A percentile compares a stretch with the other conserved stretches of the same genome.
Conservation (phyloP, 2,888 invertebrate species). For the Metopia argyrocephala region DNA sequence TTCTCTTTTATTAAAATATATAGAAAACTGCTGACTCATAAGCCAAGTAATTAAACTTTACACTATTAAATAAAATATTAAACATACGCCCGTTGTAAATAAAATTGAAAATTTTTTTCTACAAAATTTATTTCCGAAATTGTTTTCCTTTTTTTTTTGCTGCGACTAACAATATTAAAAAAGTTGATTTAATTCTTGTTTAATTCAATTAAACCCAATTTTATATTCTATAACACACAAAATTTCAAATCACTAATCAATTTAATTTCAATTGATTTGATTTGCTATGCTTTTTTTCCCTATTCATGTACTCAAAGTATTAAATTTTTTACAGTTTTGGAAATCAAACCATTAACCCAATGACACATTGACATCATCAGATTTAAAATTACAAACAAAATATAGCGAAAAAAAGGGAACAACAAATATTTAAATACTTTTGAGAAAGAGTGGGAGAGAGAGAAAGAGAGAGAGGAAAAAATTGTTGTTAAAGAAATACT, state of each 20-base stretch:
- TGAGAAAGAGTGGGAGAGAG: neutral
- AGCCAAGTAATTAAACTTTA: no score
- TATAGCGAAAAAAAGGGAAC: conserved; percentile 30
- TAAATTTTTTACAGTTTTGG: conserved; percentile 22
- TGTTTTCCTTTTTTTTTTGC: no score
- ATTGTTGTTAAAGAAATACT: conserved; percentile 35
- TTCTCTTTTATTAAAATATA: no score
- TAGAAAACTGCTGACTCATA: no score
- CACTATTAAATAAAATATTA: no score
- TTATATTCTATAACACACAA: neutral
- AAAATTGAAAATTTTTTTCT: no score
- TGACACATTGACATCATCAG: conserved; percentile 67
- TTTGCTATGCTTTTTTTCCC: neutral
- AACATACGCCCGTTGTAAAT: no score
- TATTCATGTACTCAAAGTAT: conserved; percentile 41
- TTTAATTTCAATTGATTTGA: conserved; percentile 34
- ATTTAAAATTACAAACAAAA: conserved; percentile 53
- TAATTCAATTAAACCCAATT: neutral
- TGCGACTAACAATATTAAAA: no score
- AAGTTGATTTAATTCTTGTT: neutral
- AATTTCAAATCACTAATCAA: conserved; percentile 34
- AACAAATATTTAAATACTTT: neutral
- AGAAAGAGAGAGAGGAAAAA: conserved; percentile 8
- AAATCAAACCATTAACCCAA: conserved; percentile 65
- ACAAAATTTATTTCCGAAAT: no score